Base-by-base conservation (phyloP, 2,797 vertebrate species). In the Lepidocolaptes lacrymiger region DNA sequence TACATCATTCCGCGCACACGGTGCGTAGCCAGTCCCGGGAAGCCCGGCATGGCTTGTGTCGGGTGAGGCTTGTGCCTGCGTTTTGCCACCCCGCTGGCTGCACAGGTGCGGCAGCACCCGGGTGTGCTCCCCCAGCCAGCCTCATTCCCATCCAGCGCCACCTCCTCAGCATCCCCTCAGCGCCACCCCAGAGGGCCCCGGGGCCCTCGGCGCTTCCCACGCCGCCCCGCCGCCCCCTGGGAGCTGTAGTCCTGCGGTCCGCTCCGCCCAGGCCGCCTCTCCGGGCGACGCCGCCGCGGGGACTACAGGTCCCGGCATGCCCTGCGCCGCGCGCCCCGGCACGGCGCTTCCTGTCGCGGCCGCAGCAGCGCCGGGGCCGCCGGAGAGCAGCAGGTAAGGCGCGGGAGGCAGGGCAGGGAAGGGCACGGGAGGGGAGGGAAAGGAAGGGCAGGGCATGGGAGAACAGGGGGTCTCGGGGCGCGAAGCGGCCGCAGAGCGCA, bases 1-100 rank as follows among this genome's bases (percentile, higher is more conserved):
- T 3, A 27, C 17, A 16, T 3, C 23, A 2, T 14, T 44, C 27
- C 10, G 24, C 43, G 11, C n/a, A 5, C 15, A 17, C 17, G 7
- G 21, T 2, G 2, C 21, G 2, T 2, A 3, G 21, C 41, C 51
- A 51, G 20, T 12, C 44, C 23, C 2, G 4, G 2, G 1, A 22
- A 46, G 18, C 37, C 16, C 12, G 7, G n/a, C 5, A 3, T 0
- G 2, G 15, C 37, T 73, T 51, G 7, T 48, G 75, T 66, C 15
- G 28, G 28, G 34, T 17, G 28, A 14, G 32, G 9, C 4, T n/a
- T 14, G 5, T 0, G 7, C 4, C 12, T 8, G 4, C 15, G 1
- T n/a, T 41, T 20, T 32, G 26, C 26, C n/a, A 43, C 15, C 24
- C 4, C 3, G 3, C 9, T 4, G 39, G 28, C 23, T 9, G 19